phyloP scores from a whole-genome alignment of 2,888 invertebrate genomes.

The Sisyra nigra region DNA sequence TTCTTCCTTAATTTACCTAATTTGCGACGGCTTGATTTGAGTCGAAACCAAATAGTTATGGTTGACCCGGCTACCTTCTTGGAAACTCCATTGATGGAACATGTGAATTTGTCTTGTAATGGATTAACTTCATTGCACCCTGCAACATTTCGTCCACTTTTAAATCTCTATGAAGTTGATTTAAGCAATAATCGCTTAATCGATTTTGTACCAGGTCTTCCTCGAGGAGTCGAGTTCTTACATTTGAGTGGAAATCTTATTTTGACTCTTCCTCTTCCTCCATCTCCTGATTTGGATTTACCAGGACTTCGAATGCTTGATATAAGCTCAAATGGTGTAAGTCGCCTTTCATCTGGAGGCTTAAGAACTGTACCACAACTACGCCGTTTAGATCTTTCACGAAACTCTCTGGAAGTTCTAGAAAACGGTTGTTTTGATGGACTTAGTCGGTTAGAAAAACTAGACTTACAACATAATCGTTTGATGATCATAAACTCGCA shows the following conservation, averaged over 20 bases:
- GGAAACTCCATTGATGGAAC: slow-evolving; percentile 55
- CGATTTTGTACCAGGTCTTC: slow-evolving; percentile 64
- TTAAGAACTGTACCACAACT: slow-evolving; percentile 50
- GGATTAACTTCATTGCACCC: slow-evolving; percentile 53
- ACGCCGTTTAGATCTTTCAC: slow-evolving; percentile 49
- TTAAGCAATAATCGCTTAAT: slow-evolving; percentile 53
- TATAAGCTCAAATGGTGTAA: slow-evolving; percentile 57
- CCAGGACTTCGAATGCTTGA: slow-evolving; percentile 59
- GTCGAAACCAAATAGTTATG: slow-evolving; percentile 50
- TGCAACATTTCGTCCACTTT: slow-evolving; percentile 57
- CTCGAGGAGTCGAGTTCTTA: slow-evolving; percentile 59
- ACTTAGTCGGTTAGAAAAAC: slow-evolving; percentile 46
- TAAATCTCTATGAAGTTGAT: slow-evolving; percentile 63
- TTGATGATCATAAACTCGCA: slow-evolving; percentile 47
- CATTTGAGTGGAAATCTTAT: slow-evolving; percentile 57
- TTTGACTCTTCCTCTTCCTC: slow-evolving; percentile 40
- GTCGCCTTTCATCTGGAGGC: slow-evolving; percentile 45
- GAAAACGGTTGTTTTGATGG: slow-evolving; percentile 57
- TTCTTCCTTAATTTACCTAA: slow-evolving; percentile 61
- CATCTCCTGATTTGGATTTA: slow-evolving; percentile 51
- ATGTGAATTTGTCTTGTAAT: slow-evolving; percentile 66
- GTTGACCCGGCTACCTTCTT: slow-evolving; percentile 60
- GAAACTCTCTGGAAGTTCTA: slow-evolving; percentile 53
- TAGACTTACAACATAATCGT: slow-evolving; percentile 62
- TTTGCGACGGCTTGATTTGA: slow-evolving; percentile 57